Conservation (phyloP, 2,797 vertebrate species). For the Malurus splendens region DNA sequence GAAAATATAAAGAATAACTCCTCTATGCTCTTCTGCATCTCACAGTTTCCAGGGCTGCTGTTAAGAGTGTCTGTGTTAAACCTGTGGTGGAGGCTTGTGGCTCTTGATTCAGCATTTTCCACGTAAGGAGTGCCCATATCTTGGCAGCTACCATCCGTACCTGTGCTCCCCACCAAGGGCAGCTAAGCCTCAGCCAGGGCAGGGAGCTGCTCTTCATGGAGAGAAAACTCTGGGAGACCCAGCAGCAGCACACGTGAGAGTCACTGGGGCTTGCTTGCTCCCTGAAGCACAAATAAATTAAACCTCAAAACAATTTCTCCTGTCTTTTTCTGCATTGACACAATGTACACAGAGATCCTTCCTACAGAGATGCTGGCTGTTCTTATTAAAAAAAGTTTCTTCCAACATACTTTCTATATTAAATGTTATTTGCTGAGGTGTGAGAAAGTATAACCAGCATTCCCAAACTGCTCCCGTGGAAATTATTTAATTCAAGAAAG, state of each 20-base stretch:
- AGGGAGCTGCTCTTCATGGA: not conserved
- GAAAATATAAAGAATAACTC: not conserved
- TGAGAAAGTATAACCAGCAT: not conserved
- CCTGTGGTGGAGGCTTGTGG: accelerated
- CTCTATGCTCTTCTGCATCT: not conserved
- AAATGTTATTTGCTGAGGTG: not conserved
- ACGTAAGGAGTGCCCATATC: not conserved
- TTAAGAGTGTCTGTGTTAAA: not conserved
- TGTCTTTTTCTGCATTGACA: not conserved
- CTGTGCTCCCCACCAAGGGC: accelerated
- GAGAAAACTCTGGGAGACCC: not conserved
- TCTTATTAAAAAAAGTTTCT: not conserved
- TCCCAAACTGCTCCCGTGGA: not conserved
- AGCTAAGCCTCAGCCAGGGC: not conserved
- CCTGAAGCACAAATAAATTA: not conserved
- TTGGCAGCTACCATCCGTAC: not conserved
- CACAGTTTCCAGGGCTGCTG: not conserved
- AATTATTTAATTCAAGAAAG: not conserved
- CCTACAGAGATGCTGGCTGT: not conserved
- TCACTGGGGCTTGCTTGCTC: not conserved
- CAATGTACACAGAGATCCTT: not conserved
- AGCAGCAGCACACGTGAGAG: not conserved
- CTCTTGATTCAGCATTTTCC: not conserved
- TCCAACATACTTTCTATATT: not conserved
- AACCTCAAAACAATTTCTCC: not conserved